Evolutionary conservation across 2,888 invertebrate genomes (phyloP).

Genomic region (Tipula vernalis): DNA sequence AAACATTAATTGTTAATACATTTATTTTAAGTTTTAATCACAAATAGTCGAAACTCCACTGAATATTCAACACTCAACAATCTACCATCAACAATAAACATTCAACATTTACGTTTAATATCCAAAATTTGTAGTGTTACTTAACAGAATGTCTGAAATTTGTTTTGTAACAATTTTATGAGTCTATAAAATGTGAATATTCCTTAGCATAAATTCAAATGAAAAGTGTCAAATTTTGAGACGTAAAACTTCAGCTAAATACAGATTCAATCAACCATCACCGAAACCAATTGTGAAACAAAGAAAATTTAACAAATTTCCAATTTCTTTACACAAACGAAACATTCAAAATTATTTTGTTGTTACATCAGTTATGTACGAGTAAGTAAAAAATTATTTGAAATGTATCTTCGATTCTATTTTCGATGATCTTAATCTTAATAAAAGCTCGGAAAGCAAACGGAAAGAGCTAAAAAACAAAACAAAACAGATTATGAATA

Average conservation of each 20-base stretch:
- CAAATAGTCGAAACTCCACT: too few species aligned
- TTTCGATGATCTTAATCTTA: neutral
- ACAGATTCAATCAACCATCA: neutral
- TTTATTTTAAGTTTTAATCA: too few species aligned
- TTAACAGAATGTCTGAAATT: too few species aligned
- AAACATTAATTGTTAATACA: too few species aligned
- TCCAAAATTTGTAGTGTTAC: too few species aligned
- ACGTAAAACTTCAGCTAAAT: neutral
- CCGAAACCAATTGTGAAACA: neutral
- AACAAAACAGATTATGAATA: neutral
- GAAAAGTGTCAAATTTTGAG: too few species aligned
- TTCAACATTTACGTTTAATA: too few species aligned
- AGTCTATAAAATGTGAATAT: too few species aligned
- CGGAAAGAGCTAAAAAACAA: neutral
- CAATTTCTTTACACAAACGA: neutral
- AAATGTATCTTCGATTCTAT: neutral
- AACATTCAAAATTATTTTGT: neutral
- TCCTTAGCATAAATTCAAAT: too few species aligned
- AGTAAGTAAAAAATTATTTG: neutral
- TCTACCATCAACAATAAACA: too few species aligned
- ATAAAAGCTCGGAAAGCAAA: neutral
- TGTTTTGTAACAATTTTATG: too few species aligned
- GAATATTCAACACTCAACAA: too few species aligned
- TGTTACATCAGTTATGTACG: neutral
- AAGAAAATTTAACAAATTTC: neutral